Evolutionary conservation across 1,140 invertebrate species (phyloP).

Genomic region (Wiebesia pumilae): DNA sequence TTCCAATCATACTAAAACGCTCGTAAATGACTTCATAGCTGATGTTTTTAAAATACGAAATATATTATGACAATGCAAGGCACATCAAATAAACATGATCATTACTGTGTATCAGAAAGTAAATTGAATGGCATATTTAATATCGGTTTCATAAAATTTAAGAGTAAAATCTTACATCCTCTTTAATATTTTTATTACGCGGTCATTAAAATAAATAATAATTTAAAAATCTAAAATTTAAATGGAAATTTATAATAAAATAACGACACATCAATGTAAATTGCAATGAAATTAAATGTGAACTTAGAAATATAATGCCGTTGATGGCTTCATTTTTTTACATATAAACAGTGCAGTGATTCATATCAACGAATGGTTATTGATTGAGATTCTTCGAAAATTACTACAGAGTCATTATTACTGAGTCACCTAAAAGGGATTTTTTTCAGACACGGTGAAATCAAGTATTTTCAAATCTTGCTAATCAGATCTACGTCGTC

Average conservation of each 20-base stretch:
- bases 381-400: slow-evolving; percentile 15
- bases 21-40: slow-evolving; percentile 27
- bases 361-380: slow-evolving; percentile 20
- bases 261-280: not conserved
- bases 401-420: too few relatives aligned
- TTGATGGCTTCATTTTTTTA: not conserved
- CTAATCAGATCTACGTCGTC: slow-evolving; percentile 12
- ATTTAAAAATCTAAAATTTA: too few relatives aligned
- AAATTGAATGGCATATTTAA: not conserved
- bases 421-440: not conserved
- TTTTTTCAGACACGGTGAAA: not conserved
- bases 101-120: not conserved
- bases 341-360: not conserved
- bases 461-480: slow-evolving; percentile 3
- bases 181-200: too few relatives aligned
- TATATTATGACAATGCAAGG: not conserved
- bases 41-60: slow-evolving; percentile 23
- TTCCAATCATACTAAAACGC: slow-evolving; percentile 15
- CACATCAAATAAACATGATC: not conserved
- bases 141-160: not conserved
- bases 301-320: not conserved
- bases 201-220: too few relatives aligned
- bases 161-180: not conserved
- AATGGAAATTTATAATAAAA: not conserved
- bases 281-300: not conserved